Base-by-base conservation (phyloP, 2,888 invertebrate species). In the Xanthia icteritia region DNA sequence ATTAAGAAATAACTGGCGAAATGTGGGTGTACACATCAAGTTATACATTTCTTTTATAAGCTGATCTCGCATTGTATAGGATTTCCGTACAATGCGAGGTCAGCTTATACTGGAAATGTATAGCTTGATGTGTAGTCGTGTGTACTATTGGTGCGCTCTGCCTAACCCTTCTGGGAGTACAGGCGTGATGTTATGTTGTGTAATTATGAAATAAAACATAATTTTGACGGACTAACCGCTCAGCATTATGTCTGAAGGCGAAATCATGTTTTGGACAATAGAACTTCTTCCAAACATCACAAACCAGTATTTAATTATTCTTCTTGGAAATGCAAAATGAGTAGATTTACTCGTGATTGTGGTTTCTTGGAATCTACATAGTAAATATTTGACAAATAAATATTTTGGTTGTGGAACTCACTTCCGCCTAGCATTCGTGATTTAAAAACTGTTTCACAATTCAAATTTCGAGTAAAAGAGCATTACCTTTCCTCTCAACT, bases 331-430 rank as follows among this genome's bases (percentile, higher is more conserved):
- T 54, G 11, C 17, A 23, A 51, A 71, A 73, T 17, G 1, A 27
- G 1, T 31, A 48, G 17, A n/a, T 80, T 27, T 72, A 17, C 23
- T 11, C n/a, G 2, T 13, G 17, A 31, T 36, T 42, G 23, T 45
- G 60, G 5, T 74, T 81, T 54, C 42, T 3, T 15, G 17, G 60
- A 45, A 45, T 17, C 23, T 36, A 54, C 20, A 27, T 17, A 42
- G 27, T 70, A 39, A 69, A 36, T 48, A 54, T 69, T 70, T n/a
- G 9, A 39, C 2, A n/a, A n/a, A n/a, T n/a, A n/a, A n/a, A n/a
- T n/a, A n/a, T n/a, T n/a, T n/a, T n/a, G n/a, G n/a, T n/a, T n/a
- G n/a, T n/a, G n/a, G n/a, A n/a, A n/a, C n/a, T n/a, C n/a, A n/a
- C n/a, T n/a, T n/a, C n/a, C n/a, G n/a, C n/a, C n/a, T n/a, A n/a